Evolutionary conservation across 2,113 vertebrate species (phyloP).

Genomic region (Danionella cerebrum): DNA sequence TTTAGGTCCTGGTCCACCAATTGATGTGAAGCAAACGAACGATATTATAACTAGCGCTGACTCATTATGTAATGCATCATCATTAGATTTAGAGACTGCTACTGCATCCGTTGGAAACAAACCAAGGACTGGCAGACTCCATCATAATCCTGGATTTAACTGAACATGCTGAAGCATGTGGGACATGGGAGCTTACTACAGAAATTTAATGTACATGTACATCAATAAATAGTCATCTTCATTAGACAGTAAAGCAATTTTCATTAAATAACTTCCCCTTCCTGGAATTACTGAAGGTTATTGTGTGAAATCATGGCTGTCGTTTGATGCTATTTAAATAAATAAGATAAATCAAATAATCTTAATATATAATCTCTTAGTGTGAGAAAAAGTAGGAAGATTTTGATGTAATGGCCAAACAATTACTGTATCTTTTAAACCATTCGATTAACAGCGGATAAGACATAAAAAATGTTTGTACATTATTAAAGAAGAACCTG

Average conservation of each 20-base stretch:
- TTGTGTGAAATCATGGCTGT: not conserved
- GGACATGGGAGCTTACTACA: not conserved
- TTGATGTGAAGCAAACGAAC: not conserved
- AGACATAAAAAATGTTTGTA: too few species aligned
- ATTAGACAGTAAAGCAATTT: too few species aligned
- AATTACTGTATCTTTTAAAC: too few species aligned
- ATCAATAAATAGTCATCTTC: not conserved
- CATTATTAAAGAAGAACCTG: not conserved
- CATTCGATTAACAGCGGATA: too few species aligned
- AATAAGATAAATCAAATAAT: too few species aligned
- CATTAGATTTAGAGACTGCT: not conserved
- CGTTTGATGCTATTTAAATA: too few species aligned
- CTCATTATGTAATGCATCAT: not conserved
- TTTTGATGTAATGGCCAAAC: too few species aligned
- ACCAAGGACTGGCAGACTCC: not conserved
- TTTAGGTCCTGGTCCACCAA: not conserved
- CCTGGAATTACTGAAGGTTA: not conserved
- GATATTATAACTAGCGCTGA: not conserved
- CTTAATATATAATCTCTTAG: not conserved
- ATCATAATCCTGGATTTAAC: constrained; percentile 10
- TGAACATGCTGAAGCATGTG: not conserved
- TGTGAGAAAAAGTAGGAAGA: too few species aligned
- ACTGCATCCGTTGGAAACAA: not conserved
- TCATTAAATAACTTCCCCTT: not conserved
- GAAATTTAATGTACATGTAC: not conserved